Percentiles rank a stretch among this genome's conserved stretches.
Conservation (phyloP, 2,113 vertebrate genomes). For the Aphelocoma coerulescens region DNA sequence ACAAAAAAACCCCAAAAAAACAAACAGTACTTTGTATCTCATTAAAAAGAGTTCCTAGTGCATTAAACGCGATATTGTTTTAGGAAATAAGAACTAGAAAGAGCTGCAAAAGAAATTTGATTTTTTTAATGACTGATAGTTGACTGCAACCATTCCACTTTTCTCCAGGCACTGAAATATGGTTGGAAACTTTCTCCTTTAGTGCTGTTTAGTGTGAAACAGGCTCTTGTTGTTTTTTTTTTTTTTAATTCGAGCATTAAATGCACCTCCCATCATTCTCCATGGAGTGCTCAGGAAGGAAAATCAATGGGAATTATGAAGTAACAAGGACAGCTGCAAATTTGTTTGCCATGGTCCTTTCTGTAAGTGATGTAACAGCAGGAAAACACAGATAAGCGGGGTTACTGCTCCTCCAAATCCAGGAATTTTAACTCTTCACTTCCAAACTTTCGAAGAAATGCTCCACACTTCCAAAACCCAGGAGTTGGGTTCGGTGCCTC, state of each 20-base stretch:
- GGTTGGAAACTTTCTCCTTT: background rate
- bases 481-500: background rate
- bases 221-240: background rate
- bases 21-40: conserved; percentile 59
- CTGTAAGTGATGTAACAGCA: background rate
- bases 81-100: conserved; percentile 22
- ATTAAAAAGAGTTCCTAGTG: conserved; percentile 44
- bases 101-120: background rate
- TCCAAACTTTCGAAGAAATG: background rate
- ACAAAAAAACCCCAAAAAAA: background rate
- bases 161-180: background rate
- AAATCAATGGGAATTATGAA: background rate
- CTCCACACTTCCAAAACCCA: background rate
- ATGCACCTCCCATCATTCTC: background rate
- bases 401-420: background rate
- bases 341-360: background rate
- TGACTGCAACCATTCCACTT: background rate
- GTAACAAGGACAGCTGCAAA: background rate
- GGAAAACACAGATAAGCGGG: background rate
- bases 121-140: conserved; percentile 11
- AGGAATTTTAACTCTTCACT: background rate
- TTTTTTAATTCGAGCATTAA: background rate
- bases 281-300: background rate
- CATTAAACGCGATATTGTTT: conserved; percentile 40
- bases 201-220: background rate